Evolutionary conservation across 2,888 invertebrate species (phyloP).

Genomic region (Thymelicus acteon): DNA sequence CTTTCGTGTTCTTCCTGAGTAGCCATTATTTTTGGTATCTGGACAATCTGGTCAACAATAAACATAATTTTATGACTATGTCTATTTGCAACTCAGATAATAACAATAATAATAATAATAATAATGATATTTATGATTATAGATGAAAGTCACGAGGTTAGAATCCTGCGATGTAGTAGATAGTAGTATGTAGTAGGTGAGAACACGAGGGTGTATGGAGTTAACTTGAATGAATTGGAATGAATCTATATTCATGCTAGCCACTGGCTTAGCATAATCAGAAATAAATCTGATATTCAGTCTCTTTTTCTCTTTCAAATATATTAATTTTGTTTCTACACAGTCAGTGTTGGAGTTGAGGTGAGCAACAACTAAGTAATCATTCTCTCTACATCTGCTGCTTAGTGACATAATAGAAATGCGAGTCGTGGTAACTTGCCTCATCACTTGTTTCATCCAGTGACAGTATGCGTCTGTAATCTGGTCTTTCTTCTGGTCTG

Average conservation of each 20-base stretch:
- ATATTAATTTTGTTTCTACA: not conserved
- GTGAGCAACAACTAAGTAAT: not conserved
- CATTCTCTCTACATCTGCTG: not conserved
- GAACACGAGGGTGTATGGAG: not conserved
- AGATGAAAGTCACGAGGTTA: no score
- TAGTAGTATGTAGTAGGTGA: not conserved
- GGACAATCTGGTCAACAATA: no score
- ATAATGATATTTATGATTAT: no score
- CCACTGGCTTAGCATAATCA: not conserved
- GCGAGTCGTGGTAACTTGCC: no score
- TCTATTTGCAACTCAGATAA: not conserved
- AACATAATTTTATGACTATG: not conserved
- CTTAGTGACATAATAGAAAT: not conserved
- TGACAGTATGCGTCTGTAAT: no score
- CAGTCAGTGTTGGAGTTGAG: not conserved
- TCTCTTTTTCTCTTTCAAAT: not conserved
- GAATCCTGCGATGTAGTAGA: not conserved
- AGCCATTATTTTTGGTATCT: slow-evolving; percentile 4
- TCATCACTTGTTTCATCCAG: no score
- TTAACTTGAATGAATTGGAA: no score
- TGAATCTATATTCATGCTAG: no score
- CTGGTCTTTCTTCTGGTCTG: no score
- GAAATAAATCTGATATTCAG: not conserved
- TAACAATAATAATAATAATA: no score
- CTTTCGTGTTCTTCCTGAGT: slow-evolving; percentile 89